phyloP scores from a whole-genome alignment of 1,140 invertebrate species.

The Antheraea mylitta region DNA sequence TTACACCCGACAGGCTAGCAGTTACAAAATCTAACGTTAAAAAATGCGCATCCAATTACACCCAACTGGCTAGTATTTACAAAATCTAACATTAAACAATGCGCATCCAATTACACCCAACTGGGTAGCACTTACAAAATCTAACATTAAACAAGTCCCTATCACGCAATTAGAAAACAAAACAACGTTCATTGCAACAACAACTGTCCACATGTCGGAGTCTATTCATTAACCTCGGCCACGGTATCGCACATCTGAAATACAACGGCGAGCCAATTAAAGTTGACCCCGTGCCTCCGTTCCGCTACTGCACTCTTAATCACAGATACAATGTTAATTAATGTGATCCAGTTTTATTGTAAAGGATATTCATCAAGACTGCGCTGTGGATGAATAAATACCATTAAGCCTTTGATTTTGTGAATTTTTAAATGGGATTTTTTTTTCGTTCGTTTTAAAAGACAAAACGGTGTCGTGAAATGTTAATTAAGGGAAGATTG shows the following conservation, averaged over 20 bases:
- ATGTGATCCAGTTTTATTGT: constrained; percentile 65
- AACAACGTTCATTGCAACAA: constrained; percentile 52
- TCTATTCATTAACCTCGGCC: constrained; percentile 67
- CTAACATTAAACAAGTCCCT: constrained; percentile 19
- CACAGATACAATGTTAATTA: constrained; percentile 71
- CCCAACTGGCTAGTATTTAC: neutral
- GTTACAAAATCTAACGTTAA: constrained; percentile 13
- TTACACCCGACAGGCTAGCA: neutral
- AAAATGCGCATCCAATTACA: constrained; percentile 5
- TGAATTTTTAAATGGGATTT: neutral
- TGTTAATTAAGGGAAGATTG: neutral
- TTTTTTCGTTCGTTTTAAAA: neutral
- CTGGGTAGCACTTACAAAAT: constrained; percentile 14
- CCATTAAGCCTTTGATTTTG: neutral
- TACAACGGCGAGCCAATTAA: constrained; percentile 64
- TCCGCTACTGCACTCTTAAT: constrained; percentile 70
- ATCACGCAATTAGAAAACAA: constrained; percentile 54
- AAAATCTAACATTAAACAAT: constrained; percentile 18
- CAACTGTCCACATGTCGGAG: constrained; percentile 58
- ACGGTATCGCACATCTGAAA: constrained; percentile 66
- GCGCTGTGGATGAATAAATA: neutral
- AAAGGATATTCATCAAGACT: constrained; percentile 33
- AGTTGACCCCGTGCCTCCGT: constrained; percentile 61
- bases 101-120: neutral
- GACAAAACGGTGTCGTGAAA: constrained; percentile 1